Evolutionary conservation across 2,888 invertebrate genomes (phyloP).

Genomic region (Tiliacea citrago): DNA sequence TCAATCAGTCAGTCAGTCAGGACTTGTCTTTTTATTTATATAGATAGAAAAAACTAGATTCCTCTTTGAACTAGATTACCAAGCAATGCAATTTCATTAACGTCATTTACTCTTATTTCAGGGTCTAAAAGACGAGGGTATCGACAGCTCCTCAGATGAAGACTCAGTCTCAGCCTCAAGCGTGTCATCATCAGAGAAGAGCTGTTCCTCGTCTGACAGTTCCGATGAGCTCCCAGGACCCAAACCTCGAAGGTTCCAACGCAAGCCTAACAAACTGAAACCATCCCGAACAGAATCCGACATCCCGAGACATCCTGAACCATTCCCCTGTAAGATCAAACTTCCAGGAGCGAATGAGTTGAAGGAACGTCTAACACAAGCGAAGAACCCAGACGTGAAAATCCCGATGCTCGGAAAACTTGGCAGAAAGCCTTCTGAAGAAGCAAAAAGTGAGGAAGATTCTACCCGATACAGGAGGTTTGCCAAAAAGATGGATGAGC

Average conservation of each 20-base stretch:
- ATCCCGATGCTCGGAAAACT: conserved; percentile 83
- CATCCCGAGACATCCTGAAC: conserved; percentile 78
- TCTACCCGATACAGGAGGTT: conserved; percentile 76
- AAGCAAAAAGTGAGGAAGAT: conserved; percentile 81
- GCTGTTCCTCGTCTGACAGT: conserved; percentile 87
- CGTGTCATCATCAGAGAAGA: conserved; percentile 88
- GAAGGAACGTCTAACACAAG: conserved; percentile 78
- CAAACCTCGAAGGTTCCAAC: conserved; percentile 82
- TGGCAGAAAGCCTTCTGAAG: conserved; percentile 81
- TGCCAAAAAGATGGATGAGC: conserved; percentile 83
- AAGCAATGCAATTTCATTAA: not conserved
- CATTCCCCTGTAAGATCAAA: conserved; percentile 75
- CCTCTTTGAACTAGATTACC: not conserved
- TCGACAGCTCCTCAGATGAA: conserved; percentile 89
- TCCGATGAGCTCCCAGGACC: conserved; percentile 84
- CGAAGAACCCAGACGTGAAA: conserved; percentile 81
- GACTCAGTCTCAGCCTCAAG: conserved; percentile 85
- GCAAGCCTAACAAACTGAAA: conserved; percentile 86
- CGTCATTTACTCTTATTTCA: conserved; percentile 65
- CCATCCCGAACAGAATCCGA: conserved; percentile 87
- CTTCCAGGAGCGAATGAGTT: conserved; percentile 77
- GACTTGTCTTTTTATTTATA: too few species aligned
- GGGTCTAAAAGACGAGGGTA: conserved; percentile 90
- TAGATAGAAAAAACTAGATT: not conserved
- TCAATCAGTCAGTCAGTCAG: too few species aligned